Evolutionary conservation across 2,888 invertebrate genomes (phyloP).

Genomic region (Pharmacophagus antenor): DNA sequence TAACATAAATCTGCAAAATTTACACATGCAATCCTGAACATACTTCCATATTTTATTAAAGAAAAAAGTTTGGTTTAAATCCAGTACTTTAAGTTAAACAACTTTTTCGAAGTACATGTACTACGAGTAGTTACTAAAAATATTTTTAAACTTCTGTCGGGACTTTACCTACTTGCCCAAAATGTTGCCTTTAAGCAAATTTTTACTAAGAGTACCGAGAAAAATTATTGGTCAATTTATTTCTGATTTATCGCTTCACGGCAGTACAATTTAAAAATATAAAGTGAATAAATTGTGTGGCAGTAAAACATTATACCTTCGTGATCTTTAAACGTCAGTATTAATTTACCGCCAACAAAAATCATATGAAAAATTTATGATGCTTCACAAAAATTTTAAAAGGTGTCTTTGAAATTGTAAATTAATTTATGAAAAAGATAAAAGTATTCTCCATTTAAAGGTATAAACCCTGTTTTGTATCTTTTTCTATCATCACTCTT

Average conservation of each 20-base stretch:
- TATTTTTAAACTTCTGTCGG: background rate
- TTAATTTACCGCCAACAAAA: slow-evolving; percentile 13
- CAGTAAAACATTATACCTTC: background rate
- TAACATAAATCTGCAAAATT: background rate
- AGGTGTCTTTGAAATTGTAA: background rate
- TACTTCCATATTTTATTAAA: background rate
- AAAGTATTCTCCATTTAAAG: background rate
- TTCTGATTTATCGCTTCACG: background rate
- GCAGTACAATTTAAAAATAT: background rate
- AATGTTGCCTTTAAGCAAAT: background rate
- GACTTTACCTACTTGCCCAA: background rate
- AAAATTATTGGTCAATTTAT: background rate
- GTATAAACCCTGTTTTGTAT: background rate
- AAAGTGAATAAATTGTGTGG: slow-evolving; percentile 1
- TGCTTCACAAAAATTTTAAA: slow-evolving; percentile 2
- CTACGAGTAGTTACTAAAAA: background rate
- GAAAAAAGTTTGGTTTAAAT: background rate
- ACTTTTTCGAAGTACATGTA: background rate
- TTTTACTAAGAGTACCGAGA: background rate
- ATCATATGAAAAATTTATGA: slow-evolving; percentile 20
- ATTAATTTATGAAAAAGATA: background rate
- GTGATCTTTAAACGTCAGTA: slow-evolving; percentile 20
- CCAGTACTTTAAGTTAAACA: background rate
- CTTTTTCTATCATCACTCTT: background rate
- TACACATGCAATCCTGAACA: background rate